These are phyloP conservation scores for Sprattus sprattus DNA, from an alignment of 2,113 vertebrate genomes.

Conservation along the genomic window DNA sequence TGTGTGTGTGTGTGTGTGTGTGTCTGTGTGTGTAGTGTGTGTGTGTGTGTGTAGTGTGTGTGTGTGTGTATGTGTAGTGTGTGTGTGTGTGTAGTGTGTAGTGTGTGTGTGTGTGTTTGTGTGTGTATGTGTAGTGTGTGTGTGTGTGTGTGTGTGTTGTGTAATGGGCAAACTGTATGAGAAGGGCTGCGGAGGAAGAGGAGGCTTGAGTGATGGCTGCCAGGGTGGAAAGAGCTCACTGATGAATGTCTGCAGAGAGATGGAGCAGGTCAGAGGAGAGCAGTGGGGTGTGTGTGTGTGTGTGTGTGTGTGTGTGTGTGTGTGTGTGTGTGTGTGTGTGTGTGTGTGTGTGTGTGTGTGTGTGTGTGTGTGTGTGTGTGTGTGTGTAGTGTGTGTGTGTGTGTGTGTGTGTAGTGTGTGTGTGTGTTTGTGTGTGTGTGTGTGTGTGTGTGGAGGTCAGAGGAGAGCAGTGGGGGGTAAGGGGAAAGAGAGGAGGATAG, in stretches of 20 bases:
- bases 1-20: not conserved
- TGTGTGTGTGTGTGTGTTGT: not conserved
- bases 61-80: not conserved
- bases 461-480: not conserved
- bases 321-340: too few species aligned
- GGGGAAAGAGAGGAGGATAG: not conserved
- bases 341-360: too few species aligned
- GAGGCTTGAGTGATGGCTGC: slow-evolving; percentile 26
- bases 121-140: not conserved
- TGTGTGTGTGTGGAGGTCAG: too few species aligned
- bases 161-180: not conserved
- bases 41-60: not conserved
- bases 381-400: too few species aligned
- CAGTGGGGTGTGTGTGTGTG: not conserved
- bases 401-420: too few species aligned
- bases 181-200: not conserved
- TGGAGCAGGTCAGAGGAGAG: not conserved
- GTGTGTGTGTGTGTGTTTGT: not conserved
- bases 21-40: not conserved
- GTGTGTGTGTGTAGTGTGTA: not conserved
- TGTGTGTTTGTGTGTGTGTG: too few species aligned
- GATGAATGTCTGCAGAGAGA: not conserved
- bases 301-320: too few species aligned
- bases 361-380: too few species aligned
- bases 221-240: slow-evolving; percentile 7